Base-by-base conservation (phyloP, 2,113 vertebrate genomes). In the Gorsachius goisagi region DNA sequence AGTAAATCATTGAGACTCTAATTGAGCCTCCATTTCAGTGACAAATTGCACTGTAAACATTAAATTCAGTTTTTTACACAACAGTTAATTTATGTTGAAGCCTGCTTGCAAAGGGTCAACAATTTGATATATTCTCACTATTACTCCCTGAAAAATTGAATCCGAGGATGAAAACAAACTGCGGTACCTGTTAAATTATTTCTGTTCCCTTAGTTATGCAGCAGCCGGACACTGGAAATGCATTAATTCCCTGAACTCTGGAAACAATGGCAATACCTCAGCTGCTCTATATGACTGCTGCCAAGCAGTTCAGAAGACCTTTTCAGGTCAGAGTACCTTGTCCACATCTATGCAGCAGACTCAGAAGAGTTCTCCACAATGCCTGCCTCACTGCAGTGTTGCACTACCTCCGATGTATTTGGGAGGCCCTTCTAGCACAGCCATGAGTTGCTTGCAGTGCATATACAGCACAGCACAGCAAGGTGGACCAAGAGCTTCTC, bases 1-100 rank as follows among this genome's bases (percentile, higher is more conserved):
- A 93, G 93, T 93, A 97, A 97, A 95, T 97, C 88, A 97, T 87
- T 79, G 59, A 93, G 85, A 75, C 80, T 86, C 93, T 96, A 97
- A 97, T 83, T 95, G 88, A 97, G 92, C 87, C 71, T 95, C 33
- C 88, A 90, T 96, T 95, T 89, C 56, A 30, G 56, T 93, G 68
- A 95, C 75, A 96, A 95, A 96, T 96, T 93, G 83, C 82, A 93
- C 56, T 75, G 76, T 94, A 97, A 98, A 97, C 85, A 96, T 69
- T 87, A 89, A 96, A 95, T 95, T 97, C 60, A 59, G 47, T 91
- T 96, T 96, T 97, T 97, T 96, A 92, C 45, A 79, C 79, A 96
- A 91, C 89, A 93, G 77, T 86, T 89, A 97, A 95, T 96, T 97
- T 97, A 96, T 88, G 85, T 86, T 96, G 77, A 92, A 97, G 87